phyloP scores from a whole-genome alignment of 2,888 invertebrate species.

The Nyleta sp. region DNA sequence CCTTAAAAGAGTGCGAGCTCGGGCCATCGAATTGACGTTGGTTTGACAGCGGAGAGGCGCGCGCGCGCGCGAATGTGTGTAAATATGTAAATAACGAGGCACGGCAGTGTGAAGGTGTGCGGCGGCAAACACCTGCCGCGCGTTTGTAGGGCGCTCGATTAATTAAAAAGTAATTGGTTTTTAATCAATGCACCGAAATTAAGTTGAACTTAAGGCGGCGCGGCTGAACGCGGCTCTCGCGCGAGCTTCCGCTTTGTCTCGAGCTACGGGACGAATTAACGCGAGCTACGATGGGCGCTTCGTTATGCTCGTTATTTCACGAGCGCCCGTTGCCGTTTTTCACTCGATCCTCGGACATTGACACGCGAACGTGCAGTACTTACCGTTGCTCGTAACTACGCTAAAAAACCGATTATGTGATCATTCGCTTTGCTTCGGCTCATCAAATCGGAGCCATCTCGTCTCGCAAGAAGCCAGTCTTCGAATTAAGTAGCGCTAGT shows the following conservation, averaged over 20 bases:
- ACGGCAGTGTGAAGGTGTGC: slow-evolving; percentile 32
- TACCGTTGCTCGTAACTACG: slow-evolving; percentile 51
- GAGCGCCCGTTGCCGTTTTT: slow-evolving; percentile 31
- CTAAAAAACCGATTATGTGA: slow-evolving; percentile 63
- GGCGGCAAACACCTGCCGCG: slow-evolving; percentile 64
- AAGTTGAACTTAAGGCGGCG: slow-evolving; percentile 11
- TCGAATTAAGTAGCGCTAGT: slow-evolving; percentile 31
- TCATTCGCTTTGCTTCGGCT: slow-evolving; percentile 57
- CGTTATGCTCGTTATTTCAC: slow-evolving; percentile 33
- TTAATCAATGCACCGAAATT: slow-evolving; percentile 54
- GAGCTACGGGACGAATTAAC: too few species aligned
- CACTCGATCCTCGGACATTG: slow-evolving; percentile 58
- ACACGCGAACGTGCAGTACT: slow-evolving; percentile 56
- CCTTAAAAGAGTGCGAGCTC: too few species aligned
- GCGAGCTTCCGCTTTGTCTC: too few species aligned
- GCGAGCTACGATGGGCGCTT: slow-evolving; percentile 39
- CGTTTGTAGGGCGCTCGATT: slow-evolving; percentile 60
- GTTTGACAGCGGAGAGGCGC: slow-evolving; percentile 2
- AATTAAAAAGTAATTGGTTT: slow-evolving; percentile 59
- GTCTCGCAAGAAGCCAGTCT: slow-evolving; percentile 11
- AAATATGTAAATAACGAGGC: slow-evolving; percentile 44
- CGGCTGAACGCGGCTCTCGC: not conserved
- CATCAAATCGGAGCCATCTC: slow-evolving; percentile 58
- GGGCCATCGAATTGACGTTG: too few species aligned
- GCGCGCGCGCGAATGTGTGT: slow-evolving; percentile 1